A percentile compares a stretch with the other conserved stretches of the same genome.
phyloP scores from a whole-genome alignment of 2,888 invertebrate genomes.

The Ommatoiulus sabulosus region DNA sequence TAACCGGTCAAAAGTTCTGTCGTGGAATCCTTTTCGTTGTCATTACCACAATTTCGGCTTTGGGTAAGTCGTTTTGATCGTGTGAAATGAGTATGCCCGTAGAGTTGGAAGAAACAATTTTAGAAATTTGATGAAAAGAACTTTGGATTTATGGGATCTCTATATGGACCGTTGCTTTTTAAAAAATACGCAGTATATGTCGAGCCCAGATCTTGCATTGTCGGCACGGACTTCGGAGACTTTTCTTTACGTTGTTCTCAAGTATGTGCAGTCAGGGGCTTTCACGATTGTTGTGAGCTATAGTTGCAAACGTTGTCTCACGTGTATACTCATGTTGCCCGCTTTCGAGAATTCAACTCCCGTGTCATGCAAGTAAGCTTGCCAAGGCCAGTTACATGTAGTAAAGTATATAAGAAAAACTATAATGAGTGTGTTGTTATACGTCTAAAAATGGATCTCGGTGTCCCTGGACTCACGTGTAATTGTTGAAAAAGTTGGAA shows the following conservation, averaged over 20 bases:
- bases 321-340: not conserved
- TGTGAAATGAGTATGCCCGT: too few species aligned
- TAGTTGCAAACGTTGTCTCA: not conserved
- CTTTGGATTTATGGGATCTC: too few species aligned
- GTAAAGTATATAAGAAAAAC: conserved; percentile 14
- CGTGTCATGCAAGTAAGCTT: not conserved
- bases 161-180: too few species aligned
- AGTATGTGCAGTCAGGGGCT: not conserved
- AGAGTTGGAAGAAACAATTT: too few species aligned
- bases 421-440: not conserved
- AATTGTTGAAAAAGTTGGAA: not conserved
- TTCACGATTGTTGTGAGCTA: not conserved
- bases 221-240: not conserved
- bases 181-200: too few species aligned
- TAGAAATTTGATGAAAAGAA: too few species aligned
- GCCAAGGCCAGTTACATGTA: not conserved
- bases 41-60: too few species aligned
- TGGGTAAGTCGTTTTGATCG: too few species aligned
- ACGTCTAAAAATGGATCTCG: not conserved
- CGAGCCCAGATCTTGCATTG: too few species aligned
- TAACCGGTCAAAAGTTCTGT: too few species aligned
- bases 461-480: not conserved
- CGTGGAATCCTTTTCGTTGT: too few species aligned
- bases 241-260: not conserved
- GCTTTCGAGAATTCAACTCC: not conserved